Conservation (phyloP, 2,888 invertebrate species). For the Axea sp. region DNA sequence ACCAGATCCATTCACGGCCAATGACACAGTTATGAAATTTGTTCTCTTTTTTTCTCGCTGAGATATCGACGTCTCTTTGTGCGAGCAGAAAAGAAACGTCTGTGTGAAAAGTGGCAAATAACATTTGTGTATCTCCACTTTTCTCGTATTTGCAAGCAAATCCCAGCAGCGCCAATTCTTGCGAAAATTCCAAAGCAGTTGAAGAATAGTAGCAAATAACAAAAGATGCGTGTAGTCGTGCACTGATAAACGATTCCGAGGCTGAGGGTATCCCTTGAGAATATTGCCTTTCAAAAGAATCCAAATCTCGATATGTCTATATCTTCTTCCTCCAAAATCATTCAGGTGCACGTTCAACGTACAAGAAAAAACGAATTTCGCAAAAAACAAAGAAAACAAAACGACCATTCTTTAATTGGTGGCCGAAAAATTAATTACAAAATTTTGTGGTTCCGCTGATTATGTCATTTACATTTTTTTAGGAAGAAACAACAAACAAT, state of each 20-base stretch:
- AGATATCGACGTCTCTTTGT: constrained; percentile 33
- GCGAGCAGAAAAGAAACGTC: constrained; percentile 20
- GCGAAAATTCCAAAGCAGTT: no score
- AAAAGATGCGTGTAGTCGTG: constrained; percentile 43
- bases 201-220: constrained; percentile 36
- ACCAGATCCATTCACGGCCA: constrained; percentile 23
- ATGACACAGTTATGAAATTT: constrained; percentile 29
- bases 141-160: constrained; percentile 20
- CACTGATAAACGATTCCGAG: constrained; percentile 48
- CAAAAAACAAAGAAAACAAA: no score
- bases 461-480: no score
- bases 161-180: no score
- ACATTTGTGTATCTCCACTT: constrained; percentile 31
- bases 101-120: constrained; percentile 38
- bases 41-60: constrained; percentile 11
- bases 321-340: no score
- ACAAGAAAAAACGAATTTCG: no score
- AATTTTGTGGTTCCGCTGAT: no score
- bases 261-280: constrained; percentile 15
- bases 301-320: constrained; percentile 3
- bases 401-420: no score
- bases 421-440: no score
- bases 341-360: no score
- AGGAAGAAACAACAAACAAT: no score
- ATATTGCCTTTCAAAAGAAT: constrained; percentile 44